Evolutionary conservation across 37 sponge, comb jelly and placozoan species (phyloP).

Genomic region (Haliclona indistincta): DNA sequence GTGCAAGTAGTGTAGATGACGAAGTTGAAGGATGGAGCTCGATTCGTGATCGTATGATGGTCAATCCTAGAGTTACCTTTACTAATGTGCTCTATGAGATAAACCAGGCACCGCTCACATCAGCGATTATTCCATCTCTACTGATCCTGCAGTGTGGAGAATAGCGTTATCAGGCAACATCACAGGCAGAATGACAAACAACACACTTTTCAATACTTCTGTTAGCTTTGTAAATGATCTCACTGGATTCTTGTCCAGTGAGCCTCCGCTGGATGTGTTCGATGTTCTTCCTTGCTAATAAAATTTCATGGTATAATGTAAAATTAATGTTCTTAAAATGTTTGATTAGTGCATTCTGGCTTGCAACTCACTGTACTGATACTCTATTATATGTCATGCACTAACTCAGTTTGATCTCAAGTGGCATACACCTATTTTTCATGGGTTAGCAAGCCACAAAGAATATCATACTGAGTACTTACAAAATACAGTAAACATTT

Average conservation of each 20-base stretch:
- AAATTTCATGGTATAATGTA: too few species aligned
- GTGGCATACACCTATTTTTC: too few species aligned
- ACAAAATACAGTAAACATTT: too few species aligned
- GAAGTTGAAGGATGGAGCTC: conserved; percentile 60
- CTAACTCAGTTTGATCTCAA: too few species aligned
- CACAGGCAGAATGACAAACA: not conserved
- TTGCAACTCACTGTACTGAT: too few species aligned
- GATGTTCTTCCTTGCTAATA: conserved; percentile 43
- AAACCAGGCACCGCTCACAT: conserved; percentile 28
- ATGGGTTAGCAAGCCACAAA: too few species aligned
- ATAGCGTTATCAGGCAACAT: conserved; percentile 19
- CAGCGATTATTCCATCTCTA: too few species aligned
- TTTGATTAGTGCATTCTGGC: too few species aligned
- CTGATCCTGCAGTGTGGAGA: conserved; percentile 7
- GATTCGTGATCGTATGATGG: conserved; percentile 5
- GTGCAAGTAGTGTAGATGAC: too few species aligned
- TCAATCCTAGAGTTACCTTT: not conserved
- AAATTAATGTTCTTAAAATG: too few species aligned
- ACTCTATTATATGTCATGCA: too few species aligned
- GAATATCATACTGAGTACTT: too few species aligned
- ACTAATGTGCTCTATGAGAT: conserved; percentile 28
- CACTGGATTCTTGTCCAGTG: conserved; percentile 7
- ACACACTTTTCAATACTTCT: not conserved
- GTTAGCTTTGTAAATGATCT: not conserved
- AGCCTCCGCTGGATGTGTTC: conserved; percentile 52